Evolutionary conservation across 2,888 invertebrate genomes (phyloP).

Genomic region (Pasiphila rectangulata): DNA sequence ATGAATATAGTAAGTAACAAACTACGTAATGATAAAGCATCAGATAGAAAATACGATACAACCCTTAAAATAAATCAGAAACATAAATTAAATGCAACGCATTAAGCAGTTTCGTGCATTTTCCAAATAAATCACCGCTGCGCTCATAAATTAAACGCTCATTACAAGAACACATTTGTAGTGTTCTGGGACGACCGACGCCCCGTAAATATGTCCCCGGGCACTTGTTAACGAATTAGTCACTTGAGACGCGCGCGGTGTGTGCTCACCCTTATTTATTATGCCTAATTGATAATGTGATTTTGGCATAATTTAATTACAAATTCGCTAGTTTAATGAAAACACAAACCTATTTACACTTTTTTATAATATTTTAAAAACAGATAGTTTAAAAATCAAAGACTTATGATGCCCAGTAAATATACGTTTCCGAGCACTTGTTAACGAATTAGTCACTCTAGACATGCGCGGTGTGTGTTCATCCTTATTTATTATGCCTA

Average conservation of each 20-base stretch:
- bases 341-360: no score
- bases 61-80: not conserved
- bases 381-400: no score
- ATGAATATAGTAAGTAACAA: no score
- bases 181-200: slow-evolving; percentile 42
- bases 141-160: slow-evolving; percentile 39
- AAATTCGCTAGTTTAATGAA: no score
- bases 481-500: slow-evolving; percentile 53
- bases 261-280: slow-evolving; percentile 60
- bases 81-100: no score
- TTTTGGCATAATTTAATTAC: no score
- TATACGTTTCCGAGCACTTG: no score
- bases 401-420: no score
- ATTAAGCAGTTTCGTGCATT: not conserved
- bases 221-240: slow-evolving; percentile 77
- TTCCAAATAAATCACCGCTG: slow-evolving; percentile 7
- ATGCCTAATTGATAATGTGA: slow-evolving; percentile 1
- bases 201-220: slow-evolving; percentile 42
- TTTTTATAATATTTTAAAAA: no score
- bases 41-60: no score
- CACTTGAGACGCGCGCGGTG: slow-evolving; percentile 55
- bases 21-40: no score
- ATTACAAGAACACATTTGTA: slow-evolving; percentile 56
- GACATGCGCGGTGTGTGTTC: slow-evolving; percentile 52
- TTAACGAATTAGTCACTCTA: no score